Conservation (phyloP, 2,113 vertebrate genomes). For the Plectropomus leopardus region DNA sequence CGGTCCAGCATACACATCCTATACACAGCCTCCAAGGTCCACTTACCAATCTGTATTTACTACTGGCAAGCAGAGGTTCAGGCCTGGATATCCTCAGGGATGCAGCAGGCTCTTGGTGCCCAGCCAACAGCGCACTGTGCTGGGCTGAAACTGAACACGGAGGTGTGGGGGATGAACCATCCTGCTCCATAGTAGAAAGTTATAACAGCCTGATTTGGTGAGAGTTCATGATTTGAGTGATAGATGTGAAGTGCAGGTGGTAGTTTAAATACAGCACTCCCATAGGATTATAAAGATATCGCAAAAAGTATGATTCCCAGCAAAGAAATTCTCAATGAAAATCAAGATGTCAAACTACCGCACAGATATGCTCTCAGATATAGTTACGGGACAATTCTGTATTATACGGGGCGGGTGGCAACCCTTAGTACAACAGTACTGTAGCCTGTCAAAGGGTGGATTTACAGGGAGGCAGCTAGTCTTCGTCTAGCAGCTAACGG, state of each 20-base stretch:
- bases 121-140: constrained; percentile 41
- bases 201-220: constrained; percentile 11
- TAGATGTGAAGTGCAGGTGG: constrained; percentile 26
- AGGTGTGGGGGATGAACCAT: constrained; percentile 16
- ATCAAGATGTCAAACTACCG: not conserved
- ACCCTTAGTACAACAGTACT: not conserved
- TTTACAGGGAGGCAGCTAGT: not conserved
- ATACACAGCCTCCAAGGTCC: constrained; percentile 16
- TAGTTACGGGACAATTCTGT: too few relatives aligned
- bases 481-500: not conserved
- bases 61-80: constrained; percentile 35
- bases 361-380: not conserved
- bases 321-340: not conserved
- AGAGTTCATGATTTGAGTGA: constrained; percentile 25
- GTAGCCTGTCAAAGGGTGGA: not conserved
- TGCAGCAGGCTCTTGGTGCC: constrained; percentile 39
- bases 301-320: not conserved
- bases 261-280: not conserved
- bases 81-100: constrained; percentile 62
- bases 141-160: constrained; percentile 24
- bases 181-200: not conserved
- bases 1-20: constrained; percentile 20
- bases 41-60: constrained; percentile 58
- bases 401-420: too few relatives aligned
- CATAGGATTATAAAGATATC: not conserved